A percentile compares a stretch with the other conserved stretches of the same genome.
Conservation (phyloP, 2,113 vertebrate species). For the Tragelaphus imberbis region DNA sequence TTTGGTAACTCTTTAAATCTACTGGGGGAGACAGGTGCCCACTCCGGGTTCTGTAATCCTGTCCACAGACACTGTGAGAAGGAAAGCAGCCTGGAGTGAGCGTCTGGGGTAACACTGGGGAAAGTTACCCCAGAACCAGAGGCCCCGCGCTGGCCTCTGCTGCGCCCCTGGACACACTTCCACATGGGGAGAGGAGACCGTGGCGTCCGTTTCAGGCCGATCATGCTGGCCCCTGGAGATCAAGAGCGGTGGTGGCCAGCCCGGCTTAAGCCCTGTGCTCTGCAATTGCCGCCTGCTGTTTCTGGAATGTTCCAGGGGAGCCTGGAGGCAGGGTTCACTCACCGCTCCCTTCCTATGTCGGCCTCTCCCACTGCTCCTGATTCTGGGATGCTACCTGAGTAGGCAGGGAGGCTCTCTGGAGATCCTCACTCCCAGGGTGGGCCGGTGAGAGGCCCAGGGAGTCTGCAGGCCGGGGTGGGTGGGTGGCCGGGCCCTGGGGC, state of each 20-base stretch:
- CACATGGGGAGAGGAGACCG: not conserved
- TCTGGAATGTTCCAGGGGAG: rapidly evolving
- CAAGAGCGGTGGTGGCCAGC: rapidly evolving
- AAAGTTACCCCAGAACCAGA: too few relatives aligned
- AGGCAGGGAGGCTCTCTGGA: not conserved
- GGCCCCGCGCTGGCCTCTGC: rapidly evolving
- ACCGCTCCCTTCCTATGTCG: rapidly evolving
- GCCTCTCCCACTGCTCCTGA: not conserved
- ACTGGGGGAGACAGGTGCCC: rapidly evolving
- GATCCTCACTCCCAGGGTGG: not conserved
- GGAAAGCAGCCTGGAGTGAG: not conserved
- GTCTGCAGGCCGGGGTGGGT: rapidly evolving
- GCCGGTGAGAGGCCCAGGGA: not conserved
- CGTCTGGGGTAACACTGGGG: not conserved
- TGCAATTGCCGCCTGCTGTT: not conserved
- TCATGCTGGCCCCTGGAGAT: not conserved
- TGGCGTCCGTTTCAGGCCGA: rapidly evolving
- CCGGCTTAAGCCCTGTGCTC: not conserved
- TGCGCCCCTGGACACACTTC: not conserved
- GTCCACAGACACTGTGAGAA: not conserved
- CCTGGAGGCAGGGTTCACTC: not conserved
- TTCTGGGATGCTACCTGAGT: not conserved
- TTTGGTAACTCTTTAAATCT: not conserved
- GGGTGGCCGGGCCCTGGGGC: not conserved
- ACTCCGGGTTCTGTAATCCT: rapidly evolving